phyloP scores from a whole-genome alignment of 1,140 invertebrate genomes.

The Cephus cinctus region DNA sequence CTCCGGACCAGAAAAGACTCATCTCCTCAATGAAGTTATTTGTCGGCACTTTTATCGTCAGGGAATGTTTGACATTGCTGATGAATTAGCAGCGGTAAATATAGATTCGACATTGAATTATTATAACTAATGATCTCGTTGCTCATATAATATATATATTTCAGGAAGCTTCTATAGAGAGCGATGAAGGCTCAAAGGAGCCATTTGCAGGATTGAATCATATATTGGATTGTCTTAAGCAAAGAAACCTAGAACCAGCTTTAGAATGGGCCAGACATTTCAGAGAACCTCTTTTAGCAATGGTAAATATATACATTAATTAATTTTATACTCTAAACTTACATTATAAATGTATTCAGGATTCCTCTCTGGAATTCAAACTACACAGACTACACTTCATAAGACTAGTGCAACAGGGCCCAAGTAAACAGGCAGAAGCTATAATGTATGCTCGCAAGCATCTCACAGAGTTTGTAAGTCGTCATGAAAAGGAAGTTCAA shows the following conservation, averaged over 20 bases:
- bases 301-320: constrained; percentile 48
- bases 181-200: constrained; percentile 72
- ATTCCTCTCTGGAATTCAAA: constrained; percentile 84
- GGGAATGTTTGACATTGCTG: constrained; percentile 87
- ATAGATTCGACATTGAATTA: constrained; percentile 19
- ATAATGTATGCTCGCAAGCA: constrained; percentile 83
- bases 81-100: constrained; percentile 69
- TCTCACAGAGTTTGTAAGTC: constrained; percentile 79
- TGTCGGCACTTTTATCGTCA: constrained; percentile 95
- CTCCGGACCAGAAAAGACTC: constrained; percentile 72
- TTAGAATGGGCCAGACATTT: constrained; percentile 74
- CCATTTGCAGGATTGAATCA: constrained; percentile 84
- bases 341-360: constrained; percentile 47
- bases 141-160: constrained; percentile 24
- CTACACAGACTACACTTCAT: constrained; percentile 76
- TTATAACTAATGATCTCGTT: too few species aligned
- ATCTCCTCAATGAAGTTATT: constrained; percentile 90
- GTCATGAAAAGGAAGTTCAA: constrained; percentile 85
- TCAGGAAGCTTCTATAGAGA: constrained; percentile 72
- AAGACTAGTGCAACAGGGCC: constrained; percentile 68
- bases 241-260: constrained; percentile 76
- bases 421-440: constrained; percentile 70
- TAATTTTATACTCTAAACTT: constrained; percentile 12
- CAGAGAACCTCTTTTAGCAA: constrained; percentile 62
- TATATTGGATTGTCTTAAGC: constrained; percentile 79